Percentiles rank a stretch among this genome's conserved stretches.
These are phyloP conservation scores for Hemichromis elongatus DNA, from an alignment of 2,113 vertebrate species.

Conservation along the genomic window DNA sequence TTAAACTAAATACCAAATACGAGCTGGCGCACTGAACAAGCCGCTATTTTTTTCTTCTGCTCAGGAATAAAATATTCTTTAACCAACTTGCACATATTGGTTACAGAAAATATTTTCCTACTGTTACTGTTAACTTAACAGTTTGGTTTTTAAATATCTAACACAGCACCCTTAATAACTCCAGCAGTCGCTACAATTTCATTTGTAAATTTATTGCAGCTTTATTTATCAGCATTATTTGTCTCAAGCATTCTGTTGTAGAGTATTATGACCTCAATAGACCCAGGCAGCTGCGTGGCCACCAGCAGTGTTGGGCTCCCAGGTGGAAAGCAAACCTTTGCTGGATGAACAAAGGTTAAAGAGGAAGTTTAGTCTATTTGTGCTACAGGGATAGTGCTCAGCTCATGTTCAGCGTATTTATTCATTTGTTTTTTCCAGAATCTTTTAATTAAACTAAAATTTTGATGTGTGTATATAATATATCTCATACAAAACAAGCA, in stretches of 20 bases:
- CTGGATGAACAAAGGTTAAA: not conserved
- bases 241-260: not conserved
- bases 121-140: fast-evolving
- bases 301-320: not conserved
- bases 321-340: not conserved
- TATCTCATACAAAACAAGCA: not conserved
- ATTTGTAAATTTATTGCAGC: not conserved
- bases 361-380: not conserved
- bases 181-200: not conserved
- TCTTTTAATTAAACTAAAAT: not conserved
- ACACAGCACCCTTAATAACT: not conserved
- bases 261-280: not conserved
- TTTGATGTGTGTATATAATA: not conserved
- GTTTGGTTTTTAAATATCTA: not conserved
- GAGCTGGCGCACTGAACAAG: not conserved
- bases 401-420: not conserved
- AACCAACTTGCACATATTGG: not conserved
- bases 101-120: not conserved
- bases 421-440: not conserved
- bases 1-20: fast-evolving
- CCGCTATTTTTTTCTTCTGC: not conserved
- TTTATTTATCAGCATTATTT: not conserved
- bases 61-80: not conserved
- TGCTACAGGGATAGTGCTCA: not conserved
- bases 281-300: not conserved